Evolutionary conservation across 2,888 invertebrate species (phyloP).

Genomic region (Gandaritis pyraliata): DNA sequence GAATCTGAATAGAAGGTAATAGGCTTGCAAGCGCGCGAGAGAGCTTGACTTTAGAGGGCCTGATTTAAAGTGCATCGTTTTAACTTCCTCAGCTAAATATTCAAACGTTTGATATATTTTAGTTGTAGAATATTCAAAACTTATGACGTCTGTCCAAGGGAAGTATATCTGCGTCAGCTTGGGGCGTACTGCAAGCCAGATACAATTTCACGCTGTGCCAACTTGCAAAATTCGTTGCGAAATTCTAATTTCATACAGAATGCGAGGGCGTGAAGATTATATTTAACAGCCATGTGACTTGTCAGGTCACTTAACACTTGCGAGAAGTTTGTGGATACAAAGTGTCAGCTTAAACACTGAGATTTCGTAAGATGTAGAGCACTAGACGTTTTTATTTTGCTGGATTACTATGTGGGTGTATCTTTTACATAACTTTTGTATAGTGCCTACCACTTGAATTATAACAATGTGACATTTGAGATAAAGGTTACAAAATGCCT

Average conservation of each 20-base stretch:
- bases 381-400: background rate
- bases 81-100: slow-evolving; percentile 39
- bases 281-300: slow-evolving; percentile 52
- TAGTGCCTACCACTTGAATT: background rate
- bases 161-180: slow-evolving; percentile 75
- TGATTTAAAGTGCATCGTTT: slow-evolving; percentile 14
- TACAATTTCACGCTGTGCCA: slow-evolving; percentile 82
- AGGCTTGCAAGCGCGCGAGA: background rate
- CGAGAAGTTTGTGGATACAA: slow-evolving; percentile 41
- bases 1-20: background rate
- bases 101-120: slow-evolving; percentile 42
- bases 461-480: background rate
- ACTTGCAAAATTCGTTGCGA: slow-evolving; percentile 76
- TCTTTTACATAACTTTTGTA: too few species aligned
- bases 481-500: background rate
- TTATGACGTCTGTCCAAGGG: slow-evolving; percentile 75
- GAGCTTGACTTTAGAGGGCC: slow-evolving; percentile 1
- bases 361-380: slow-evolving; percentile 23
- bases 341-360: slow-evolving; percentile 34
- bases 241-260: slow-evolving; percentile 77
- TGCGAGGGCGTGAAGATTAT: slow-evolving; percentile 54
- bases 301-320: slow-evolving; percentile 48
- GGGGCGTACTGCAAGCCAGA: slow-evolving; percentile 72
- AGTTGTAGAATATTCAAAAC: slow-evolving; percentile 57
- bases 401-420: too few species aligned